These are phyloP conservation scores for Oenanthe oenanthe DNA, from an alignment of 2,113 vertebrate species.

Conservation along the genomic window DNA sequence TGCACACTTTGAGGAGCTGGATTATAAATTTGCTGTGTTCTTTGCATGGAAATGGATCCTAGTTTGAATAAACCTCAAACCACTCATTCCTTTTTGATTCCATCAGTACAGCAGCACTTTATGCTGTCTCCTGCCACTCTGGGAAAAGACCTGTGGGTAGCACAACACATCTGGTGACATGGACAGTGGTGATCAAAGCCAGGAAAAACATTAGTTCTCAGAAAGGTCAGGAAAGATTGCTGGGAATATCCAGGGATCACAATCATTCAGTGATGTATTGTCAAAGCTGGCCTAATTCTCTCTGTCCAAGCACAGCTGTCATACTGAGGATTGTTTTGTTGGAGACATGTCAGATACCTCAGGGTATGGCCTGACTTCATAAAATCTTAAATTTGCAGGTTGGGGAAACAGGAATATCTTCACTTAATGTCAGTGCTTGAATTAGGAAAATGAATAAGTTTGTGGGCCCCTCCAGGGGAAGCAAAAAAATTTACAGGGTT, in stretches of 20 bases:
- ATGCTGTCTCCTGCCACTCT: not conserved
- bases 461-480: not conserved
- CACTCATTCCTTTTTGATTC: not conserved
- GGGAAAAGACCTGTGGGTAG: not conserved
- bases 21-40: not conserved
- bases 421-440: not conserved
- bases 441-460: not conserved
- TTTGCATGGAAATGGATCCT: not conserved
- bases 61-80: not conserved
- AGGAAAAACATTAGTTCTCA: not conserved
- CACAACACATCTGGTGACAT: not conserved
- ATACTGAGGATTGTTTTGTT: not conserved
- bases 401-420: not conserved
- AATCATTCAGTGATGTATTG: not conserved
- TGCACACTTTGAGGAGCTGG: not conserved
- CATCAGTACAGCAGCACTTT: not conserved
- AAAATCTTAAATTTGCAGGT: not conserved
- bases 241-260: not conserved
- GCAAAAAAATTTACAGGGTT: not conserved
- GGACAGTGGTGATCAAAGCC: not conserved
- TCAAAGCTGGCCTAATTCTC: not conserved
- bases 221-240: not conserved
- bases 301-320: not conserved
- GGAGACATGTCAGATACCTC: not conserved
- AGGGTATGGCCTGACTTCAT: not conserved